Conservation (phyloP, 35 echinoderm and acorn worm genomes). For the Heliocidaris tuberculata region DNA sequence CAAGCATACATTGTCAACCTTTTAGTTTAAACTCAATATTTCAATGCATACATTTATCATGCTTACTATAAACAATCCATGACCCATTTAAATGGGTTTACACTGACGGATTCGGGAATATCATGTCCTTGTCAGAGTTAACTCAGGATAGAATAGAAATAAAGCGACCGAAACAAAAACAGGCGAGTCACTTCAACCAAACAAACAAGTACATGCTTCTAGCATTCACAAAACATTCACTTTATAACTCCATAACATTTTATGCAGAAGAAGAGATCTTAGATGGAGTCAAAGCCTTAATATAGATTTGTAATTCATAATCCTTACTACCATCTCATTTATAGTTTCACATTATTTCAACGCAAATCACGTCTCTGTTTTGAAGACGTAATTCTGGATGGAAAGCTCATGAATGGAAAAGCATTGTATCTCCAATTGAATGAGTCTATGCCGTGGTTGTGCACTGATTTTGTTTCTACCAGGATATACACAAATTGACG, state of each 20-base stretch:
- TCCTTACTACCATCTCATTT: neutral
- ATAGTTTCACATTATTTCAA: conserved; percentile 8
- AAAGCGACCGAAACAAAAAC: neutral
- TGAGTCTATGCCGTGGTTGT: neutral
- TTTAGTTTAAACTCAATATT: neutral
- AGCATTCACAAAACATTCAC: neutral
- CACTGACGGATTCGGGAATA: neutral
- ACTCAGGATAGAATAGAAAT: neutral
- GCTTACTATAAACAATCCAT: neutral
- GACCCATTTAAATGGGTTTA: neutral
- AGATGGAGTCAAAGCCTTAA: neutral
- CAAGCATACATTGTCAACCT: neutral
- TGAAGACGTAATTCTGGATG: conserved; percentile 25
- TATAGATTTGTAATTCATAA: conserved; percentile 11
- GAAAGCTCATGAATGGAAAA: neutral
- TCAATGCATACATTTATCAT: neutral
- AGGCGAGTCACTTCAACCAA: neutral
- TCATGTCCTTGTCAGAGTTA: neutral
- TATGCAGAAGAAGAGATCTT: neutral
- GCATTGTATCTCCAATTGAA: neutral
- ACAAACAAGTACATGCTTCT: conserved; percentile 11
- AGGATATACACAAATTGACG: neutral
- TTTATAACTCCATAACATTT: neutral
- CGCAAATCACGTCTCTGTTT: neutral
- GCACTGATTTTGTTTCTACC: neutral